Conservation (phyloP, 2,888 invertebrate genomes). For the Melanostoma mellinum region DNA sequence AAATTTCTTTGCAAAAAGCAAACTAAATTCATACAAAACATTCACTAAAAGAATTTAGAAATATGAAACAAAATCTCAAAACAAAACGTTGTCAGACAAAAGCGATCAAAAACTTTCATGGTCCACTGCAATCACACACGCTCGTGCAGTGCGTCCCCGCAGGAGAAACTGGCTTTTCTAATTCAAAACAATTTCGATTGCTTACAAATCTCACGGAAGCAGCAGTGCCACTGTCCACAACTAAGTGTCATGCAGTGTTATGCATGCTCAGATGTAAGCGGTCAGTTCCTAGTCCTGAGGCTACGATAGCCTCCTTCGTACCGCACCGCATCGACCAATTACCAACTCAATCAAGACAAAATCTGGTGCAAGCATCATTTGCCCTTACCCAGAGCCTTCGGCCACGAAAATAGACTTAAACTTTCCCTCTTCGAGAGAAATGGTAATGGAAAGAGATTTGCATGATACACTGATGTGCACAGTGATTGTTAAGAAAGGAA, state of each 20-base stretch:
- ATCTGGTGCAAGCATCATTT: conserved; percentile 30
- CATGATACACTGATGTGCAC: conserved; percentile 47
- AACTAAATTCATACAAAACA: too few species aligned
- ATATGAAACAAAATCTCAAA: too few species aligned
- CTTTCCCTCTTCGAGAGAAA: conserved; percentile 55
- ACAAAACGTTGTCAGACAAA: too few species aligned
- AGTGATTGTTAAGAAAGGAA: conserved; percentile 58
- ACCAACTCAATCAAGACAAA: not conserved
- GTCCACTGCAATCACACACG: conserved; percentile 28
- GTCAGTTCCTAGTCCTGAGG: conserved; percentile 49
- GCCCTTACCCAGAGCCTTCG: conserved; percentile 49
- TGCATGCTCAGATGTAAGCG: conserved; percentile 29
- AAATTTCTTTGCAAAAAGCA: too few species aligned
- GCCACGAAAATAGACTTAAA: conserved; percentile 13
- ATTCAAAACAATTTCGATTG: conserved; percentile 45
- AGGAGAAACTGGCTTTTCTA: conserved; percentile 40
- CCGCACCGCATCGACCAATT: conserved; percentile 4
- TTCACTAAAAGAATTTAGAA: too few species aligned
- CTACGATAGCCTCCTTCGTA: not conserved
- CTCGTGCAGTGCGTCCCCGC: not conserved
- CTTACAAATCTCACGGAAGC: conserved; percentile 41
- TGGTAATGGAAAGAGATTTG: conserved; percentile 50
- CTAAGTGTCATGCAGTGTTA: conserved; percentile 50
- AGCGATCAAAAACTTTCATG: not conserved
- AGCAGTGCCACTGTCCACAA: conserved; percentile 16